Percentiles rank a stretch among this genome's conserved stretches.
phyloP scores from a whole-genome alignment of 92 coral and sea anemone genomes.

The Phenganax stokvisi region DNA sequence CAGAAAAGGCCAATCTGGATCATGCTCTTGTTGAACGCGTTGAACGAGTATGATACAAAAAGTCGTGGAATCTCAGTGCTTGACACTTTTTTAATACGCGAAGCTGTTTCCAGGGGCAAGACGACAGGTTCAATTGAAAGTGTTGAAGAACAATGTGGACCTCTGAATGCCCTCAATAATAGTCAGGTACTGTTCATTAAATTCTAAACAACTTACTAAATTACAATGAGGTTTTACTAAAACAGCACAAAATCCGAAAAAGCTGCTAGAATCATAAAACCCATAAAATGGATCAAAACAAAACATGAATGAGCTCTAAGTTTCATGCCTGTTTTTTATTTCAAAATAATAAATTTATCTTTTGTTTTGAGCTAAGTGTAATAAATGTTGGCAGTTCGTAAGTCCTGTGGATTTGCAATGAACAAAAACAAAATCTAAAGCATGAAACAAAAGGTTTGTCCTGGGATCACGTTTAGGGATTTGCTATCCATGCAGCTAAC shows the following conservation, averaged over 20 bases:
- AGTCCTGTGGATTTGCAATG: no score
- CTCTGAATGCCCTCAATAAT: constrained; percentile 74
- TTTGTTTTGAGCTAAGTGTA: no score
- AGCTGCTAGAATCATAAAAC: no score
- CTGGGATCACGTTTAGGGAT: no score
- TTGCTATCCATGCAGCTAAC: no score
- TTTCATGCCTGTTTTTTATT: no score
- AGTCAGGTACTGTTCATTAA: constrained; percentile 66
- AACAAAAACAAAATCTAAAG: no score
- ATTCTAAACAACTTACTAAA: not conserved
- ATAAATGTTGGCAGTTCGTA: no score
- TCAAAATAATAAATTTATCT: no score
- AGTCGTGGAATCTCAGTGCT: constrained; percentile 78
- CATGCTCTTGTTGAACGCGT: constrained; percentile 86
- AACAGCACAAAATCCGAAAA: not conserved
- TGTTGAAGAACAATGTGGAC: constrained; percentile 86
- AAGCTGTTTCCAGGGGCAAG: constrained; percentile 62
- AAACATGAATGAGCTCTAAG: no score
- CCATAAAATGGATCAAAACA: no score
- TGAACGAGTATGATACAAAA: constrained; percentile 83
- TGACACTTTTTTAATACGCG: constrained; percentile 73
- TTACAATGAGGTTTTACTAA: not conserved
- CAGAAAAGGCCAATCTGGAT: constrained; percentile 94
- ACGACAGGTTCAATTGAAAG: constrained; percentile 78
- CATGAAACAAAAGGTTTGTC: no score